These are phyloP conservation scores for Porites cylindrica DNA, from an alignment of 92 coral and sea anemone genomes.

Conservation along the genomic window DNA sequence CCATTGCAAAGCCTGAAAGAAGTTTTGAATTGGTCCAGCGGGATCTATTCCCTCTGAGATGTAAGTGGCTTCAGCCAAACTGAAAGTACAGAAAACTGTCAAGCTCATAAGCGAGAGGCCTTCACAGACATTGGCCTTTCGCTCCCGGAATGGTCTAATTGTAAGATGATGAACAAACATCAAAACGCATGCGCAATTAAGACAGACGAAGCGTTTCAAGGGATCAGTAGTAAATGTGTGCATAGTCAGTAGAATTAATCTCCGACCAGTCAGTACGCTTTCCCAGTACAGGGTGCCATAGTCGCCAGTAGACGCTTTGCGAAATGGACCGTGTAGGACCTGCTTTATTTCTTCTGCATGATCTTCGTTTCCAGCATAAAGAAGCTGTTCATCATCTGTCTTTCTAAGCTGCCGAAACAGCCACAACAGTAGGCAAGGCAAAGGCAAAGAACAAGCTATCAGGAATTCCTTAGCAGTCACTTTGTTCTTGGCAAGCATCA, in stretches of 20 bases:
- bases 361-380: neutral
- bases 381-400: too few relatives aligned
- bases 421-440: constrained; percentile 36
- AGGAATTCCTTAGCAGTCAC: constrained; percentile 50
- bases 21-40: constrained; percentile 5
- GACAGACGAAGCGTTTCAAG: neutral
- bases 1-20: constrained; percentile 32
- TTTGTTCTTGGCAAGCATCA: constrained; percentile 30
- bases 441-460: constrained; percentile 43
- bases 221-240: constrained; percentile 42
- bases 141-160: constrained; percentile 48
- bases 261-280: constrained; percentile 55
- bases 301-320: constrained; percentile 12
- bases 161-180: constrained; percentile 53
- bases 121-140: constrained; percentile 51
- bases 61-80: constrained; percentile 38
- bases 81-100: constrained; percentile 39
- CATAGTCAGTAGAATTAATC: constrained; percentile 40
- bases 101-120: constrained; percentile 40
- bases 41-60: constrained; percentile 51
- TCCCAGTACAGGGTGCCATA: constrained; percentile 66
- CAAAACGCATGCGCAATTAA: constrained; percentile 31
- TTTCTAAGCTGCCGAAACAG: neutral
- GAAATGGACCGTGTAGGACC: constrained; percentile 60
- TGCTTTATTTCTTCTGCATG: constrained; percentile 18